Conservation (phyloP, 2,797 vertebrate genomes). For the Microchirus variegatus region DNA sequence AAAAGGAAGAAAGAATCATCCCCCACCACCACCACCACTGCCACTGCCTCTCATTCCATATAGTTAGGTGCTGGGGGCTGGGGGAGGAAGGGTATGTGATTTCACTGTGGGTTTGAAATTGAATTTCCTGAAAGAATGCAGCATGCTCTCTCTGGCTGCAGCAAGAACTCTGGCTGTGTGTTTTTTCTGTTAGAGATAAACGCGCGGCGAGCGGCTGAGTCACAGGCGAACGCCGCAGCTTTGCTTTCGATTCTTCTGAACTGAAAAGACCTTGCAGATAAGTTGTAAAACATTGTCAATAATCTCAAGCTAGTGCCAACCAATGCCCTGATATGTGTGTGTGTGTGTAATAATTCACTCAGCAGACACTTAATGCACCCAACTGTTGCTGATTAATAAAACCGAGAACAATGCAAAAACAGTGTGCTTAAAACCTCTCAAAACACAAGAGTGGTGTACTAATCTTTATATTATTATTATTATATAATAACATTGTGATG, state of each 20-base stretch:
- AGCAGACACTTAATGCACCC: background rate
- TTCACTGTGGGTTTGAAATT: constrained; percentile 19
- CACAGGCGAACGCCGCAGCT: too few relatives aligned
- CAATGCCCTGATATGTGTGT: background rate
- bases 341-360: background rate
- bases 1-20: constrained; percentile 68
- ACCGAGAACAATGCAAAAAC: too few relatives aligned
- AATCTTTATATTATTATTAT: too few relatives aligned
- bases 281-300: background rate
- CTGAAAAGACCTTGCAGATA: background rate
- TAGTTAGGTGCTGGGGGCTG: constrained; percentile 17
- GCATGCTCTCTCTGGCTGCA: too few relatives aligned
- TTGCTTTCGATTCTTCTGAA: too few relatives aligned
- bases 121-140: background rate
- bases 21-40: constrained; percentile 9
- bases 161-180: too few relatives aligned
- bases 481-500: too few relatives aligned
- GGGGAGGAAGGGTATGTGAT: constrained; percentile 11
- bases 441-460: too few relatives aligned
- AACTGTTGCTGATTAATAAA: too few relatives aligned
- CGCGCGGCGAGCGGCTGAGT: too few relatives aligned
- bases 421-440: too few relatives aligned
- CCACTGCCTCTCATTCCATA: background rate
- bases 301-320: background rate
- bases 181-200: too few relatives aligned